These are phyloP conservation scores for Nowickia ferox DNA, from an alignment of 2,888 invertebrate species.

Conservation along the genomic window DNA sequence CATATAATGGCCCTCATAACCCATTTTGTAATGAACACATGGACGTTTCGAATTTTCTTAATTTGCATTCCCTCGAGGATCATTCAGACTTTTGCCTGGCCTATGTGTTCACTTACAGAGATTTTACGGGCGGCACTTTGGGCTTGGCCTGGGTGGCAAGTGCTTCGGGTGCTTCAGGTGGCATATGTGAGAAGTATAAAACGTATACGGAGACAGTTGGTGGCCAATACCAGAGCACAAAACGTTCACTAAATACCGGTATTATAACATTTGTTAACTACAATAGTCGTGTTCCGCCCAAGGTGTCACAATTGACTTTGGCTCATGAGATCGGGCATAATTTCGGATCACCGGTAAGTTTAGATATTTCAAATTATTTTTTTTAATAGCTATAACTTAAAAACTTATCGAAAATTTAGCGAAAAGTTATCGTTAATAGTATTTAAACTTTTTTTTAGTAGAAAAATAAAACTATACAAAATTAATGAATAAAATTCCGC, in stretches of 20 bases:
- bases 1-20: constrained; percentile 88
- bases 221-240: constrained; percentile 96
- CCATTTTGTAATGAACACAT: constrained; percentile 98
- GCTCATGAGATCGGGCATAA: constrained; percentile 99
- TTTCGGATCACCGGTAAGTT: constrained; percentile 97
- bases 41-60: constrained; percentile 99
- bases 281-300: constrained; percentile 97
- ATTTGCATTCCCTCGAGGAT: constrained; percentile 97
- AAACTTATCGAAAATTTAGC: not conserved
- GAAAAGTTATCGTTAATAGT: too few relatives aligned
- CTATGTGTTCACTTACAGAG: constrained; percentile 99
- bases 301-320: constrained; percentile 98
- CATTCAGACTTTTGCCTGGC: constrained; percentile 99
- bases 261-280: constrained; percentile 99
- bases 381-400: not conserved
- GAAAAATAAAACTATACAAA: too few relatives aligned
- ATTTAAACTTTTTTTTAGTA: too few relatives aligned
- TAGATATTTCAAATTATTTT: not conserved
- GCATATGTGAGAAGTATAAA: constrained; percentile 99
- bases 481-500: too few relatives aligned
- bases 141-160: constrained; percentile 99
- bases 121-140: constrained; percentile 98
- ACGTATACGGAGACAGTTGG: constrained; percentile 97
- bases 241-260: constrained; percentile 97
- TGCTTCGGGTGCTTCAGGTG: constrained; percentile 98